These are phyloP conservation scores for Coptotermes formosanus DNA, from an alignment of 1,140 invertebrate genomes.

Conservation along the genomic window DNA sequence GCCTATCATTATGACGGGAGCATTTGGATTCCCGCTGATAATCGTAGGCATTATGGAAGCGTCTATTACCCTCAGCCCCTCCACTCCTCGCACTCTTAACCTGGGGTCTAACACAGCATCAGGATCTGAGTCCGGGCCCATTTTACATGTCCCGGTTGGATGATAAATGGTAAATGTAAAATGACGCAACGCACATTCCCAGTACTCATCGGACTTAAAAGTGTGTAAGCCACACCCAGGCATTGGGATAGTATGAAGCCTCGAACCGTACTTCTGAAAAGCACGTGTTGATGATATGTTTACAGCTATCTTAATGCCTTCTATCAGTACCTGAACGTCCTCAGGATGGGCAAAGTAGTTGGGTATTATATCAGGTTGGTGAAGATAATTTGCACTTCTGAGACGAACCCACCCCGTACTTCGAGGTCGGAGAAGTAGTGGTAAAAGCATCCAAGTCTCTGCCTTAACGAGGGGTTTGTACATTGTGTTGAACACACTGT, in stretches of 20 bases:
- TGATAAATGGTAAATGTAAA: constrained; percentile 86
- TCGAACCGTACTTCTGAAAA: constrained; percentile 76
- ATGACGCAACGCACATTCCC: constrained; percentile 78
- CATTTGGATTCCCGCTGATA: constrained; percentile 78
- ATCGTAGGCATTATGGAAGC: constrained; percentile 79
- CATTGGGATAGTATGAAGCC: constrained; percentile 73
- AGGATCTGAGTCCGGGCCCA: constrained; percentile 74
- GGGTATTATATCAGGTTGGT: constrained; percentile 83
- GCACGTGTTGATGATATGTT: constrained; percentile 74
- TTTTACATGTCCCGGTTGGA: constrained; percentile 80
- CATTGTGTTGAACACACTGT: constrained; percentile 79
- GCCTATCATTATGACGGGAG: constrained; percentile 70
- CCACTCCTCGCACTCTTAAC: constrained; percentile 69
- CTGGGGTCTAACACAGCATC: constrained; percentile 80
- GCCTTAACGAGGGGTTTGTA: constrained; percentile 75
- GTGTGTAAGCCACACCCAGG: constrained; percentile 69
- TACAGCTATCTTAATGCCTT: constrained; percentile 80
- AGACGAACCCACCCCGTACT: constrained; percentile 80
- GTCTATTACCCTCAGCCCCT: constrained; percentile 70
- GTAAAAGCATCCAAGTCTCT: constrained; percentile 83
- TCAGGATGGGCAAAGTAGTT: constrained; percentile 84
- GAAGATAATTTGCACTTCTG: constrained; percentile 72
- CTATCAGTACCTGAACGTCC: constrained; percentile 71
- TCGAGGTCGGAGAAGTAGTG: constrained; percentile 74
- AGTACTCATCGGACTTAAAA: constrained; percentile 75